phyloP scores from a whole-genome alignment of 1,140 invertebrate genomes.

The Procambarus virginalis region DNA sequence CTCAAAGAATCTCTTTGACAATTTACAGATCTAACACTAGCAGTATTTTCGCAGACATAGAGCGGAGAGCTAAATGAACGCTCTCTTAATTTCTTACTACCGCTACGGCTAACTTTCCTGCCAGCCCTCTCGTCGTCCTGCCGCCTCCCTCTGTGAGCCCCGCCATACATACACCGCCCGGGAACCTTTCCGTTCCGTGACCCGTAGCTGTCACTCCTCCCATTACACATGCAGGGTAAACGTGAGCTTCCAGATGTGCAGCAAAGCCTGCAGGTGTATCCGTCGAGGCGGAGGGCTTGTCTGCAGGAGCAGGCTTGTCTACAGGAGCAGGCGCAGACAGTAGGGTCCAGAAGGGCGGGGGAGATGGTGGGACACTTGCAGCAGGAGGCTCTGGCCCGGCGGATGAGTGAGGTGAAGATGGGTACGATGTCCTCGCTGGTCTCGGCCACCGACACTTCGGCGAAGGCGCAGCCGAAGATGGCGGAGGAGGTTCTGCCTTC shows the following conservation, averaged over 20 bases:
- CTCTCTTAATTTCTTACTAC: conserved; percentile 9
- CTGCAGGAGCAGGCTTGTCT: conserved; percentile 9
- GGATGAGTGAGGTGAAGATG: conserved; percentile 52
- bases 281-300: neutral
- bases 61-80: conserved; percentile 38
- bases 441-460: conserved; percentile 58
- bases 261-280: conserved; percentile 17
- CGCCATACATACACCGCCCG: neutral
- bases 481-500: conserved; percentile 27
- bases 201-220: neutral
- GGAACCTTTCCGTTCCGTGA: neutral
- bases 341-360: neutral
- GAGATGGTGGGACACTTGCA: conserved; percentile 26
- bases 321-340: conserved; percentile 4
- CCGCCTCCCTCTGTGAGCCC: neutral
- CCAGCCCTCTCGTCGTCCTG: neutral
- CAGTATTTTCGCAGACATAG: neutral
- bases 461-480: conserved; percentile 54
- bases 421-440: conserved; percentile 57
- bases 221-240: neutral
- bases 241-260: neutral
- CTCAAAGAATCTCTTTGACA: neutral
- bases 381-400: conserved; percentile 24
- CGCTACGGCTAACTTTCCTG: neutral
- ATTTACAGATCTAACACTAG: neutral